These are phyloP conservation scores for Takifugu bimaculatus DNA, from an alignment of 2,113 vertebrate species.

Conservation along the genomic window DNA sequence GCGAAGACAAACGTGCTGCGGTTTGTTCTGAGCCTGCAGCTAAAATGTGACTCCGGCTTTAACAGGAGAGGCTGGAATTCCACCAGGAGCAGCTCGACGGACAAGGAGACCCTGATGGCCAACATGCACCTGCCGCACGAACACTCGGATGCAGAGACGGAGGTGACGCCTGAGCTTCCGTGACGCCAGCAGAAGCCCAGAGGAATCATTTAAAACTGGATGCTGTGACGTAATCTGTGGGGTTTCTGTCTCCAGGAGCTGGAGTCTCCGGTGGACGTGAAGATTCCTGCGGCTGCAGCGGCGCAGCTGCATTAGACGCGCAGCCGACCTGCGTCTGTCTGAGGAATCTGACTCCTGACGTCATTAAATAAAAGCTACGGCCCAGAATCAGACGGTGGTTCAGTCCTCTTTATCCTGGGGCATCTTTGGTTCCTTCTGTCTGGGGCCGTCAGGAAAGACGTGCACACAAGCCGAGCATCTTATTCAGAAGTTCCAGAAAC, in stretches of 20 bases:
- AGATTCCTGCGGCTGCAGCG: slow-evolving; percentile 11
- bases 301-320: slow-evolving; percentile 11
- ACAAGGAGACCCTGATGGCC: slow-evolving; percentile 73
- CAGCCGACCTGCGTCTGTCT: not conserved
- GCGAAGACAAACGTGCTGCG: too few species aligned
- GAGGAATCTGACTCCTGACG: not conserved
- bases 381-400: not conserved
- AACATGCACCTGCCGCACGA: slow-evolving; percentile 61
- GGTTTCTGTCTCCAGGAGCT: slow-evolving; percentile 36
- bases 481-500: too few species aligned
- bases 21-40: not conserved
- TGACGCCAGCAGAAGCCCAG: not conserved
- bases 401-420: too few species aligned
- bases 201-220: not conserved
- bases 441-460: too few species aligned
- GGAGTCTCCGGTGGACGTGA: slow-evolving; percentile 46
- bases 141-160: slow-evolving; percentile 53
- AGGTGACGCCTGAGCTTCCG: slow-evolving; percentile 31
- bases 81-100: slow-evolving; percentile 23
- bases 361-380: not conserved
- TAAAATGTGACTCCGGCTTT: not conserved
- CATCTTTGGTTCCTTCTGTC: not conserved
- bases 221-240: not conserved
- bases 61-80: slow-evolving; percentile 41
- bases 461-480: too few species aligned